Evolutionary conservation across 2,888 invertebrate species (phyloP).

Genomic region (Limnephilus auricula): DNA sequence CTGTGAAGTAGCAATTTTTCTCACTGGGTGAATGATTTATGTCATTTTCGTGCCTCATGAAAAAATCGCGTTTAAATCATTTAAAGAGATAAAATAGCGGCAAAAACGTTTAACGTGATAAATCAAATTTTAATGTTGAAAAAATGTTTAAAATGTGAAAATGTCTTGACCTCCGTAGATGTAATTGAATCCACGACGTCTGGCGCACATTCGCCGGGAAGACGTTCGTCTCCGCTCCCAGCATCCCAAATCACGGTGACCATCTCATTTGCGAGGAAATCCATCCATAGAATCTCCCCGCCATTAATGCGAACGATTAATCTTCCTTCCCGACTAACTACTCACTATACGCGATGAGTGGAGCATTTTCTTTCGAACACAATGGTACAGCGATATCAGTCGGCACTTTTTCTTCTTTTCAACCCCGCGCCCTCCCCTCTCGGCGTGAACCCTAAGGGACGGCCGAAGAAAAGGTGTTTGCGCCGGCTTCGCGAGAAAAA

Average conservation of each 20-base stretch:
- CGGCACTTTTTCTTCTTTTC: conserved; percentile 61
- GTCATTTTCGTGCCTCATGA: neutral
- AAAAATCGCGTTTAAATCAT: neutral
- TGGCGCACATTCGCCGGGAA: neutral
- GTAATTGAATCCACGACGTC: conserved; percentile 28
- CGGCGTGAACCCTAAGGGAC: conserved; percentile 72
- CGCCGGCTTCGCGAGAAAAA: conserved; percentile 76
- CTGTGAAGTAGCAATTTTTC: neutral
- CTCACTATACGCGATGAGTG: conserved; percentile 66
- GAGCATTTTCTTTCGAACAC: conserved; percentile 64
- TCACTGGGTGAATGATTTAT: neutral
- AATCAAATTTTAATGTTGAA: conserved; percentile 33
- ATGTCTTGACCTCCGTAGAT: conserved; percentile 29
- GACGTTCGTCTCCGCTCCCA: neutral
- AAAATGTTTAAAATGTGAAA: neutral
- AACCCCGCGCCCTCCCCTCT: conserved; percentile 68
- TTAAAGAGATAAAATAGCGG: neutral
- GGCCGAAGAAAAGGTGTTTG: conserved; percentile 77
- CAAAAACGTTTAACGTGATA: neutral
- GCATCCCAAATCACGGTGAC: conserved; percentile 62
- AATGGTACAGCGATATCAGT: conserved; percentile 66
- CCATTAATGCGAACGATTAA: conserved; percentile 73
- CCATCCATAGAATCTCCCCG: conserved; percentile 33
- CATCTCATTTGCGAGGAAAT: conserved; percentile 62
- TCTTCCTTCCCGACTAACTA: conserved; percentile 74